These are phyloP conservation scores for Pseudoatta argentina DNA, from an alignment of 1,140 invertebrate species.

Conservation along the genomic window DNA sequence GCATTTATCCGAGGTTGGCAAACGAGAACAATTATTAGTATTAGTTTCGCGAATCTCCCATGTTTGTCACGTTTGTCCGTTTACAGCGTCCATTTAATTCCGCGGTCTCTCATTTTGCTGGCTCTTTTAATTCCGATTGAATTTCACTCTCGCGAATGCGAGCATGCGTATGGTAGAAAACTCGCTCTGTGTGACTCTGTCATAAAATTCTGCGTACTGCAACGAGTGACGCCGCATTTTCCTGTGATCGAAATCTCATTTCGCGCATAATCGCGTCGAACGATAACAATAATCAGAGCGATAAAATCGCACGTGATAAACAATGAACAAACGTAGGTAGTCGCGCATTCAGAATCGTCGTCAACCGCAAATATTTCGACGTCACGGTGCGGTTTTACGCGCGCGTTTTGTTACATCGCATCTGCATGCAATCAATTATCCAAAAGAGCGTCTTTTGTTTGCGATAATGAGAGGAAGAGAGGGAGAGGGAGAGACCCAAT, in stretches of 20 bases:
- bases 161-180: not conserved
- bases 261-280: conserved; percentile 34
- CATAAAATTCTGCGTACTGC: conserved; percentile 6
- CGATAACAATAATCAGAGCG: conserved; percentile 29
- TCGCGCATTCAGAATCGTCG: not conserved
- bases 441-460: conserved; percentile 54
- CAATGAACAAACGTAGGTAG: conserved; percentile 25
- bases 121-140: conserved; percentile 35
- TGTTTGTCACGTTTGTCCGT: conserved; percentile 19
- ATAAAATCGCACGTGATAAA: conserved; percentile 44
- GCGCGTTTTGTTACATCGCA: conserved; percentile 33
- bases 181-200: not conserved
- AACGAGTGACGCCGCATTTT: conserved; percentile 20
- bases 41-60: not conserved
- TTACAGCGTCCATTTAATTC: conserved; percentile 14
- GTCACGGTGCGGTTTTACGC: not conserved
- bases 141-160: not conserved
- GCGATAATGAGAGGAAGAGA: conserved; percentile 40
- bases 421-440: conserved; percentile 56
- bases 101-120: not conserved
- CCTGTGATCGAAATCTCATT: conserved; percentile 36
- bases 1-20: not conserved
- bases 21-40: conserved; percentile 19
- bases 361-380: conserved; percentile 38
- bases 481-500: not conserved